Conservation (phyloP, 2,113 vertebrate genomes). For the Anoplopoma fimbria region DNA sequence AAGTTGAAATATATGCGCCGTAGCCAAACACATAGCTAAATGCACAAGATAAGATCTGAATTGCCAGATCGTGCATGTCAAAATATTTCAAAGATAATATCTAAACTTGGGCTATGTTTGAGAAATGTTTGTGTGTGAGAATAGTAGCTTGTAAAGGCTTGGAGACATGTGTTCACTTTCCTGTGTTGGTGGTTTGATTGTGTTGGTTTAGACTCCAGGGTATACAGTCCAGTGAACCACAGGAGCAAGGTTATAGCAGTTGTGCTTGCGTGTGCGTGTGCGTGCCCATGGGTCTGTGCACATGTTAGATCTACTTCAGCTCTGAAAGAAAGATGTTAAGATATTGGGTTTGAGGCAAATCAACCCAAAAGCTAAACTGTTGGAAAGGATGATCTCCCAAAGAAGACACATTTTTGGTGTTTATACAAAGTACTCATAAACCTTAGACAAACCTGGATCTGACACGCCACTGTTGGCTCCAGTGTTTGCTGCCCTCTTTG, state of each 20-base stretch:
- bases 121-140: constrained; percentile 1
- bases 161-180: constrained; percentile 65
- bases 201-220: constrained; percentile 66
- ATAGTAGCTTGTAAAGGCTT: constrained; percentile 34
- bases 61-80: constrained; percentile 19
- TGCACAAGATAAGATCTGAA: constrained; percentile 34
- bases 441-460: constrained; percentile 32
- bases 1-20: constrained; percentile 1
- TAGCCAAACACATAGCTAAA: constrained; percentile 25
- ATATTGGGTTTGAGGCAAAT: constrained; percentile 27
- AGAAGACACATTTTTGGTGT: constrained; percentile 47
- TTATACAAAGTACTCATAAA: constrained; percentile 58
- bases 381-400: constrained; percentile 73
- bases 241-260: constrained; percentile 31
- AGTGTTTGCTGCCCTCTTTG: constrained; percentile 30
- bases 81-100: constrained; percentile 40
- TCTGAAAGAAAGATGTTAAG: constrained; percentile 16
- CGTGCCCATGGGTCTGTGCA: not conserved
- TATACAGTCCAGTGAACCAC: constrained; percentile 43
- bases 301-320: constrained; percentile 31
- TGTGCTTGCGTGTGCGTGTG: not conserved
- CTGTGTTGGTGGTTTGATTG: constrained; percentile 67
- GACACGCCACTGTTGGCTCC: constrained; percentile 47
- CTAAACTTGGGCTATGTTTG: not conserved
- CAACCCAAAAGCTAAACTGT: not conserved